phyloP scores from a whole-genome alignment of 1,140 invertebrate species.

The Drosophila busckii region DNA sequence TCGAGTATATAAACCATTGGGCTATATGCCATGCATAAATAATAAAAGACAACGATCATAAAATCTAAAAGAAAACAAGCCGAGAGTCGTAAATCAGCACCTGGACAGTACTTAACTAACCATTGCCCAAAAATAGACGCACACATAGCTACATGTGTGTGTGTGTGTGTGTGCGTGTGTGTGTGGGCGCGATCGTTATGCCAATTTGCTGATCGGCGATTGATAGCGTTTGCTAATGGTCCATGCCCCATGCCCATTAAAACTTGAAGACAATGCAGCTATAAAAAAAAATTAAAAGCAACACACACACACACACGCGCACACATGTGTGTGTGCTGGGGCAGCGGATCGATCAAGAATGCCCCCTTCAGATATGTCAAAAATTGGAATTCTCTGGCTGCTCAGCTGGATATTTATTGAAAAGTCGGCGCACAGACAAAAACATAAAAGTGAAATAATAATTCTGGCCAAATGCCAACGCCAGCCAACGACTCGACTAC shows the following conservation, averaged over 20 bases:
- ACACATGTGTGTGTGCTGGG: background rate
- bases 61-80: slow-evolving; percentile 39
- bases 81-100: slow-evolving; percentile 15
- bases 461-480: slow-evolving; percentile 68
- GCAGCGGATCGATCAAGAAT: slow-evolving; percentile 41
- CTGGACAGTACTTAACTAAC: background rate
- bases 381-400: slow-evolving; percentile 49
- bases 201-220: slow-evolving; percentile 28
- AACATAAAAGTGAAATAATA: slow-evolving; percentile 77
- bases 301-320: slow-evolving; percentile 6
- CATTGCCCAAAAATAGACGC: background rate
- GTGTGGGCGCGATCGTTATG: background rate
- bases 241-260: slow-evolving; percentile 61
- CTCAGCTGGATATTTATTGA: slow-evolving; percentile 66
- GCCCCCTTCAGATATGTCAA: slow-evolving; percentile 54
- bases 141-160: background rate
- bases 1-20: background rate
- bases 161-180: background rate
- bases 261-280: slow-evolving; percentile 62
- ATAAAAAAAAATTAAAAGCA: slow-evolving; percentile 64
- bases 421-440: slow-evolving; percentile 74
- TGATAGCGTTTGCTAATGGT: slow-evolving; percentile 43
- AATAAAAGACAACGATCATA: slow-evolving; percentile 45
- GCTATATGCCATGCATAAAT: slow-evolving; percentile 18
- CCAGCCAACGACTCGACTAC: slow-evolving; percentile 14